Percentiles rank a stretch among this genome's conserved stretches.
phyloP scores from a whole-genome alignment of 1,140 invertebrate species.

The Drosophila pallidifrons region DNA sequence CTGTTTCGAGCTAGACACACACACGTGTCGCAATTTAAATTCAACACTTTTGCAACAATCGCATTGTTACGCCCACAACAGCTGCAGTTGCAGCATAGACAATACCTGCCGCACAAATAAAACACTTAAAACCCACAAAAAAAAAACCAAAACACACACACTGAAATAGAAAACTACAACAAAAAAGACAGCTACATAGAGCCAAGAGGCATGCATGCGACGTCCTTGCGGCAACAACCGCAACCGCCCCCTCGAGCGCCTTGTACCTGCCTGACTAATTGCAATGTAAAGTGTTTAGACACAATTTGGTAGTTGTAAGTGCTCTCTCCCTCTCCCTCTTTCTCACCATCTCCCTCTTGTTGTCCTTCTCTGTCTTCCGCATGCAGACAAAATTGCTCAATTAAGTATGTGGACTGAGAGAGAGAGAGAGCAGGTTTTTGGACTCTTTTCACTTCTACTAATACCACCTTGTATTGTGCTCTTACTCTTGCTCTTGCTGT shows the following conservation, averaged over 20 bases:
- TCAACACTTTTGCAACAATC: conserved; percentile 27
- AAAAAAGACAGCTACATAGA: conserved; percentile 15
- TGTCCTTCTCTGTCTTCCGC: not conserved
- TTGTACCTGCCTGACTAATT: conserved; percentile 51
- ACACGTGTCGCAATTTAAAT: conserved; percentile 47
- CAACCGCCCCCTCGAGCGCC: not conserved
- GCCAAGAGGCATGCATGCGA: conserved; percentile 14
- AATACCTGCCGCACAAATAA: conserved; percentile 34
- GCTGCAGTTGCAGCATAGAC: conserved; percentile 11
- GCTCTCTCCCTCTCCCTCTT: conserved; percentile 9
- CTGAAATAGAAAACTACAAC: not conserved
- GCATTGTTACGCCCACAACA: conserved; percentile 14
- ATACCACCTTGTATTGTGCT: conserved; percentile 18
- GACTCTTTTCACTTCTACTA: conserved; percentile 7
- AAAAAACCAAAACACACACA: conserved; percentile 3
- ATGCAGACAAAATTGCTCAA: conserved; percentile 54
- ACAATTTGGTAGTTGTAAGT: conserved; percentile 59
- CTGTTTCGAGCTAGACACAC: conserved; percentile 6
- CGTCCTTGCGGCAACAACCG: not conserved
- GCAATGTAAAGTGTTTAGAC: conserved; percentile 72
- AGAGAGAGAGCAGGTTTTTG: not conserved
- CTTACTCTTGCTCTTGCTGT: conserved; percentile 16
- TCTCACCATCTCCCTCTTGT: not conserved
- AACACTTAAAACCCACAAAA: conserved; percentile 31
- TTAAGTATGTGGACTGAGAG: conserved; percentile 42